These are phyloP conservation scores for Zophobas atratus DNA, from an alignment of 1,140 invertebrate species.

Conservation along the genomic window DNA sequence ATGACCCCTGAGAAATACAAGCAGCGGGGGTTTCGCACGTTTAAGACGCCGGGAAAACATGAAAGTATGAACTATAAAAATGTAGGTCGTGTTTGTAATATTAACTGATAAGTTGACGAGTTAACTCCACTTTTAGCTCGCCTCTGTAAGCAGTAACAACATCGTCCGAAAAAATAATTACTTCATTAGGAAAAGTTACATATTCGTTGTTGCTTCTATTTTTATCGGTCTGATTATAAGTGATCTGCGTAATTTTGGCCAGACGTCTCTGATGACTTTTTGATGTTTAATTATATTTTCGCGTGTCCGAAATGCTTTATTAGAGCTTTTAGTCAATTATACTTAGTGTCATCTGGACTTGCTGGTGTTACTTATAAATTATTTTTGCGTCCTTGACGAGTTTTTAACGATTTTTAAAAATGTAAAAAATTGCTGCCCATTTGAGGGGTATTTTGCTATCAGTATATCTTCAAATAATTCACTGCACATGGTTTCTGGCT, in stretches of 20 bases:
- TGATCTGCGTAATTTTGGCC: slow-evolving; percentile 52
- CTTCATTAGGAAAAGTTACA: too few species aligned
- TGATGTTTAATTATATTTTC: slow-evolving; percentile 60
- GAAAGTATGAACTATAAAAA: slow-evolving; percentile 5
- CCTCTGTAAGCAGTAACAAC: too few species aligned
- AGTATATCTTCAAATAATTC: slow-evolving; percentile 25
- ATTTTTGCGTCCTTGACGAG: slow-evolving; percentile 34
- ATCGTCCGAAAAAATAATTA: too few species aligned
- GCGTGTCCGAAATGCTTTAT: slow-evolving; percentile 61
- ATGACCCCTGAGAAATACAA: slow-evolving; percentile 26
- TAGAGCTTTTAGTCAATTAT: slow-evolving; percentile 60
- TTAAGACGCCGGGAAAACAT: slow-evolving; percentile 12
- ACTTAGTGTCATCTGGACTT: slow-evolving; percentile 55
- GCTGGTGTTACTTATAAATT: slow-evolving; percentile 55
- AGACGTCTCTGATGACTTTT: slow-evolving; percentile 56
- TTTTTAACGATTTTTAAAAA: slow-evolving; percentile 23
- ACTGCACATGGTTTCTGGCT: too few species aligned
- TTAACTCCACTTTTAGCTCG: too few species aligned
- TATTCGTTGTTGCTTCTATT: too few species aligned
- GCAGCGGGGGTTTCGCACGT: slow-evolving; percentile 18
- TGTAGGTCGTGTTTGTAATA: not conserved
- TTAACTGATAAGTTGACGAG: not conserved
- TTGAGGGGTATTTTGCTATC: not conserved
- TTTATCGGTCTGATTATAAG: not conserved
- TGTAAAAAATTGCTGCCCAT: not conserved